Evolutionary conservation across 1,140 invertebrate species (phyloP), one percentile per base, ranked within the genome.

Genomic region (Planococcus citri): DNA sequence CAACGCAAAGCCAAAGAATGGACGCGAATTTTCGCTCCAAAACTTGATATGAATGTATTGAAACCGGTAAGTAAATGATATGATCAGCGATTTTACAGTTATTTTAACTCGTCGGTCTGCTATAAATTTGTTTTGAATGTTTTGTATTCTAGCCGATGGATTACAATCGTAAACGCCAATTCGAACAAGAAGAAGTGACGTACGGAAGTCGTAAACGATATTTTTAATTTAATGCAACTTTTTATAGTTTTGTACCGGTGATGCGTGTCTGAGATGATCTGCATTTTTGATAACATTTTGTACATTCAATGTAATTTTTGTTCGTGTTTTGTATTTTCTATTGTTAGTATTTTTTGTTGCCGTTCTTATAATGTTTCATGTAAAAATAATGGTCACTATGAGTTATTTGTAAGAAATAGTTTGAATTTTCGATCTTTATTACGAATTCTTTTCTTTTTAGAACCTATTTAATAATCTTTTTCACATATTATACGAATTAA

Each of bases 161-260:
- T 51, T 51, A 51, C 41, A 51, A 51, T 51, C 41, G 41, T 20
- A 51, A 51, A n/a, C 41, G 41, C n/a, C 41, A 51, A 51, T 51
- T 51, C 17, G 41, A 51, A 51, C 41, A 51, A 20, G 41, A 51
- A 51, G 41, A 51, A 51, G 41, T 51, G 17, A 51, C 10, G 17
- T 51, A 51, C n/a, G 41, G 41, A n/a, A 33, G 41, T 20, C 41
- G 41, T 20, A 51, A 20, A 51, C 6, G 17, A n/a, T n/a, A 51
- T 51, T 51, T 51, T 51, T 51, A n/a, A 51, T 9, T 51, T 9
- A 51, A n/a, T 51, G 4, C 41, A 51, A 51, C 17, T 51, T 51
- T 51, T 51, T 51, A 9, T 17, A 51, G 17, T 51, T 51, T 51
- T 17, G 17, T 51, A 51, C 6, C 17, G 41, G 2, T 51, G 41